These are phyloP conservation scores for Acanthosepion lycidas DNA, from an alignment of 2,888 invertebrate genomes.

Conservation along the genomic window DNA sequence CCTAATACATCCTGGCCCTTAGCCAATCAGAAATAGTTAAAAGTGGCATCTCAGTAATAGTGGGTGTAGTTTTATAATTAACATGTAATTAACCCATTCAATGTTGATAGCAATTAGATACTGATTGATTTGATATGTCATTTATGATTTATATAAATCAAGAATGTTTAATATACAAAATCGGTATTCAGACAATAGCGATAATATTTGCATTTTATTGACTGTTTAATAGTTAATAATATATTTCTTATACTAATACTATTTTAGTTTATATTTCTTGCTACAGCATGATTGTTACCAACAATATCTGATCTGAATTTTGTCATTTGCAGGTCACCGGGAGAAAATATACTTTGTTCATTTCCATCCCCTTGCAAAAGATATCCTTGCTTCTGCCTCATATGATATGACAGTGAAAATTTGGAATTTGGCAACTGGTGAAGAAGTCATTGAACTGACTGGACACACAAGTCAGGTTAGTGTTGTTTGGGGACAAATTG, in stretches of 20 bases:
- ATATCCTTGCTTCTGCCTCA: constrained; percentile 90
- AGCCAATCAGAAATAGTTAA: no score
- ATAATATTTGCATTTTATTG: background rate
- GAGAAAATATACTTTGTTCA: constrained; percentile 91
- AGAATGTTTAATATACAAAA: background rate
- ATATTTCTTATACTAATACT: background rate
- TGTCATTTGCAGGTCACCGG: constrained; percentile 80
- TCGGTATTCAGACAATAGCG: background rate
- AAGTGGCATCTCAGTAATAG: no score
- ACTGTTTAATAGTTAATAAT: background rate
- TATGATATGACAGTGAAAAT: constrained; percentile 91
- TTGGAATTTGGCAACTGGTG: constrained; percentile 81
- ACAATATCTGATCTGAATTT: background rate
- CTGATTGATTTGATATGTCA: background rate
- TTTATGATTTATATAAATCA: background rate
- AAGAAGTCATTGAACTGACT: constrained; percentile 81
- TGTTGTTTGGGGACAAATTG: background rate
- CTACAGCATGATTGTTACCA: background rate
- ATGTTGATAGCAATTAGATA: no score
- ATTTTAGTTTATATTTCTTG: background rate
- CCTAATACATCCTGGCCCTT: no score
- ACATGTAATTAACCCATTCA: no score
- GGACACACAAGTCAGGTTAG: constrained; percentile 86
- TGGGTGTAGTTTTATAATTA: no score
- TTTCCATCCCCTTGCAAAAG: constrained; percentile 90